Base-by-base conservation (phyloP, 2,888 invertebrate genomes). In the Brachypterus glaber region DNA sequence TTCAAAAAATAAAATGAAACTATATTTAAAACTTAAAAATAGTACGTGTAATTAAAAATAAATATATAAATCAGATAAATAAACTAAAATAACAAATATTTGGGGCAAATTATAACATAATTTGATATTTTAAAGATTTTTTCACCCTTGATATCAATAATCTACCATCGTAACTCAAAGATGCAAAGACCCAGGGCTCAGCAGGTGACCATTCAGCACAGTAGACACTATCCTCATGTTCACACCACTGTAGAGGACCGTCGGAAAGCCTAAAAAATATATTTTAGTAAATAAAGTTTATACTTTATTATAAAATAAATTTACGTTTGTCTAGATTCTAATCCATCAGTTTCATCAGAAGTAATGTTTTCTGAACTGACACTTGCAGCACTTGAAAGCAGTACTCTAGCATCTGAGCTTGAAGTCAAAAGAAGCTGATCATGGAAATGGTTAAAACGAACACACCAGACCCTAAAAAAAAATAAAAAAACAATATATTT, bases 141-240 rank as follows among this genome's bases (percentile, higher is more conserved):
- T 96, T 93, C 14, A 97, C 93, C 55, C 86, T 74, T 26, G 93
- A 92, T 24, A 98, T 79, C 32, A 97, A 82, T 12, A 98, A 75
- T 33, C 97, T 70, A 0, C 97, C 98, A 67, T 98, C 98, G 63
- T 95, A 96, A 62, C 95, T 95, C 1, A 96, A 72, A 0, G 96
- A 96, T n/a, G 97, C 97, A 72, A 96, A 97, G 40, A 92, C 83
- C 97, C 97, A 98, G 9, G 97, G 95, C 69, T 98, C 97, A 15
- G 90, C 89, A 14, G 86, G 80, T 44, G 93, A 93, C 97, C 97
- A 98, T 65, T 95, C 95, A 0, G 86, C 90, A 56, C 88, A 86
- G 68, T 96, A 98, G 11, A 98, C 96, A 4, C 92, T 91, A 65
- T 98, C 97, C 62, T 97, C 97, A 59, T 98, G 96, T 60, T 97